phyloP scores from a whole-genome alignment of 2,113 vertebrate species.

The Galeopterus variegatus region DNA sequence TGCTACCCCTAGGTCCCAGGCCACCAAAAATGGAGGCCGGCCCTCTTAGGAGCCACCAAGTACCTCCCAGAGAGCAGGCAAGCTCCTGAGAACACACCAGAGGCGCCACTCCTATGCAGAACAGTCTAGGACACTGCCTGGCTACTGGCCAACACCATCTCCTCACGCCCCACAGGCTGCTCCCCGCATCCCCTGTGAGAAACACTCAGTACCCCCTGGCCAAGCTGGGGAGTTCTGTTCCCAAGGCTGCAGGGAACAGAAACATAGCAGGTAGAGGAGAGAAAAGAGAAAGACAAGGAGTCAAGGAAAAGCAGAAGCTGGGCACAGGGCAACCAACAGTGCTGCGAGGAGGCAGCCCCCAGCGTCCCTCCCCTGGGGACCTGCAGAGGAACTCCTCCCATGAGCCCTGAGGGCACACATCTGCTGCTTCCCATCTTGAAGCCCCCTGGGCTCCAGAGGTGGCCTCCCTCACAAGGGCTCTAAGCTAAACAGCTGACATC shows the following conservation, averaged over 20 bases:
- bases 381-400: not conserved
- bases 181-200: not conserved
- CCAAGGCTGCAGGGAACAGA: not conserved
- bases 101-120: not conserved
- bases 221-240: not conserved
- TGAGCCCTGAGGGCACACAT: not conserved
- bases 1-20: not conserved
- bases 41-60: not conserved
- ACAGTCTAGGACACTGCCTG: not conserved
- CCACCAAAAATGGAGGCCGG: not conserved
- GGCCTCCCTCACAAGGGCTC: not conserved
- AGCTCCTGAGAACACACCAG: not conserved
- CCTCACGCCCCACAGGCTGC: not conserved
- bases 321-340: accelerated
- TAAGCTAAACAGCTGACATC: not conserved
- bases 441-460: accelerated
- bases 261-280: not conserved
- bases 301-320: not conserved
- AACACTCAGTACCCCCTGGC: accelerated
- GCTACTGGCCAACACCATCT: not conserved
- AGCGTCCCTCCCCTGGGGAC: accelerated
- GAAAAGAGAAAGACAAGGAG: not conserved
- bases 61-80: not conserved
- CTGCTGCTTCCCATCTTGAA: not conserved
- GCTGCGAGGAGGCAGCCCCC: not conserved